These are phyloP conservation scores for Synodontis membranacea DNA, from an alignment of 2,113 vertebrate species.

Conservation along the genomic window DNA sequence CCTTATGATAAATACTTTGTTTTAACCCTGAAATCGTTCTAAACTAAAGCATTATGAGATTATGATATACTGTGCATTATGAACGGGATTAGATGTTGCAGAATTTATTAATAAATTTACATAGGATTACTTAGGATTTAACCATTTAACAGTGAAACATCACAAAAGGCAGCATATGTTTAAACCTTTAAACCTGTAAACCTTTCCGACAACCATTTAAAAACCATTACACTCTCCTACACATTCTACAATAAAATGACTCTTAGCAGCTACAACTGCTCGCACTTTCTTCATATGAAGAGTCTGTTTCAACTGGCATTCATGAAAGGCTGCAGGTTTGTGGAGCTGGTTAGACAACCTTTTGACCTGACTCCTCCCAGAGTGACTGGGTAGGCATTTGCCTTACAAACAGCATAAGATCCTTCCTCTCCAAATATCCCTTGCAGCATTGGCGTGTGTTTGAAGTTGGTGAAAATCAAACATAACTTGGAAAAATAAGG, in stretches of 20 bases:
- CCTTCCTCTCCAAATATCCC: background rate
- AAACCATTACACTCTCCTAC: background rate
- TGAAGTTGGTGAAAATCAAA: background rate
- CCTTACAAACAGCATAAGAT: conserved; percentile 1
- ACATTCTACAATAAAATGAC: background rate
- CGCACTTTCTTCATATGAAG: background rate
- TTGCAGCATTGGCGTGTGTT: background rate
- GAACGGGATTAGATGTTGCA: background rate
- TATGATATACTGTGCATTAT: background rate
- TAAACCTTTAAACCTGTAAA: background rate
- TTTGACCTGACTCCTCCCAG: background rate
- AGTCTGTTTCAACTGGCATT: background rate
- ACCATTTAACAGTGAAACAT: background rate
- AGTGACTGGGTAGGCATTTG: background rate
- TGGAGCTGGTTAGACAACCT: conserved; percentile 1
- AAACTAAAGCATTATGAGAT: background rate
- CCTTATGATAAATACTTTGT: background rate
- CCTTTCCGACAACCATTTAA: background rate
- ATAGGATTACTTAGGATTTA: background rate
- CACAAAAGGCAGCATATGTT: background rate
- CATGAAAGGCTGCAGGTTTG: background rate
- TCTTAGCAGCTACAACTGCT: background rate
- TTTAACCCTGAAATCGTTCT: background rate
- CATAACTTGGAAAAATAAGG: background rate
- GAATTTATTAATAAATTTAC: background rate